Percentiles rank a stretch among this genome's conserved stretches.
phyloP scores from a whole-genome alignment of 2,113 vertebrate genomes.

The Numenius arquata region DNA sequence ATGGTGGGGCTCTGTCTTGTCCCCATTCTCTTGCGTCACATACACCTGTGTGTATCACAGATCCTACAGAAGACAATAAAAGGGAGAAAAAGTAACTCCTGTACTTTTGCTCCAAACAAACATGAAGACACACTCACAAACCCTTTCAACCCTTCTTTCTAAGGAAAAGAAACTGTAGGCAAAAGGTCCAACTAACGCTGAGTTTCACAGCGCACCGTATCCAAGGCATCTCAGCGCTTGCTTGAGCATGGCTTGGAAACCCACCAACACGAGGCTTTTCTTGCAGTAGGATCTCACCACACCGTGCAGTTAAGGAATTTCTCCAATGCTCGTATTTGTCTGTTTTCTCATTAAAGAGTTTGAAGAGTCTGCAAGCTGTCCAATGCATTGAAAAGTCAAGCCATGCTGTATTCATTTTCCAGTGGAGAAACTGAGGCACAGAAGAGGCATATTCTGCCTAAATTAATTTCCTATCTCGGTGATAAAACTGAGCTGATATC shows the following conservation, averaged over 20 bases:
- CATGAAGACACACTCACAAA: neutral
- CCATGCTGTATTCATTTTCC: neutral
- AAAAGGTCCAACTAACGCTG: neutral
- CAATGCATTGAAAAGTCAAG: neutral
- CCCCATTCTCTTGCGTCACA: neutral
- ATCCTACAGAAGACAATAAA: neutral
- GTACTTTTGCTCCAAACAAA: neutral
- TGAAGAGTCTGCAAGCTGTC: neutral
- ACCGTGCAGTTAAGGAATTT: neutral
- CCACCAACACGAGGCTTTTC: neutral
- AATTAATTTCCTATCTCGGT: neutral
- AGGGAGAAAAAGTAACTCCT: neutral
- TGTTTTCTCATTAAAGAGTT: neutral
- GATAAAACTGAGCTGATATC: neutral
- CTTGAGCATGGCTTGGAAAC: neutral
- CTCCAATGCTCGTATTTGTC: fast-evolving
- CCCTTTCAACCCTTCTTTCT: neutral
- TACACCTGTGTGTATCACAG: neutral
- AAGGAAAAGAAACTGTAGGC: neutral
- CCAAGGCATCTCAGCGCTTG: neutral
- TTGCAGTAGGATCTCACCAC: neutral
- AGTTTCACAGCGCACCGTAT: fast-evolving
- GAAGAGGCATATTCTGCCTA: neutral
- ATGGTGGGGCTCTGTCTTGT: neutral
- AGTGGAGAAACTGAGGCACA: neutral